Conservation (phyloP, 2,113 vertebrate species). For the Grammomys dolichurus region DNA sequence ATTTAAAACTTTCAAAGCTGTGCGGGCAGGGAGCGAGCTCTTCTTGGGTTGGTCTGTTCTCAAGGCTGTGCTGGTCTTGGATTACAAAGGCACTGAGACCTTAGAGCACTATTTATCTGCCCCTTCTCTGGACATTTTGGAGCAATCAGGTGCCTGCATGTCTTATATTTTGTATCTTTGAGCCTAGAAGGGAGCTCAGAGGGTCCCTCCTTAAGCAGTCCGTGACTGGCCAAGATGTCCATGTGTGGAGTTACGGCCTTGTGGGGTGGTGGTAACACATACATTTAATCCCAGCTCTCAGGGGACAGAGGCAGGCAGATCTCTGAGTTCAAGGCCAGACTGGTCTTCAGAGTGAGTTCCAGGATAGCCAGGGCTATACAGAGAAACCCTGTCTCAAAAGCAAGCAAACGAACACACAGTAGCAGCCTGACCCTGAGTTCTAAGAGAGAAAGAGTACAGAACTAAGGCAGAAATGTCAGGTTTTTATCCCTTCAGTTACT, state of each 20-base stretch:
- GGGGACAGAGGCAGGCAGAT: not conserved
- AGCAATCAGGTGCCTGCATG: too few species aligned
- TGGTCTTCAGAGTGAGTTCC: not conserved
- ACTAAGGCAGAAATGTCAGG: too few species aligned
- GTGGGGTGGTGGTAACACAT: accelerated
- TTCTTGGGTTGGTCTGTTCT: not conserved
- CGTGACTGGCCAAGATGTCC: too few species aligned
- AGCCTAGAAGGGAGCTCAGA: not conserved
- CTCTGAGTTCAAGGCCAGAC: not conserved
- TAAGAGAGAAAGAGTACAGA: not conserved
- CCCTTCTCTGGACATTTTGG: not conserved
- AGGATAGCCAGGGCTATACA: not conserved
- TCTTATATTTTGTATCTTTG: not conserved
- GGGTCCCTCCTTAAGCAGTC: too few species aligned
- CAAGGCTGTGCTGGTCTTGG: not conserved
- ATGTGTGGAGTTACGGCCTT: not conserved
- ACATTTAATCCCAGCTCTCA: not conserved
- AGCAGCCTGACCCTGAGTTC: not conserved
- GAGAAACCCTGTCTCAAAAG: not conserved
- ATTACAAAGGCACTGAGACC: too few species aligned
- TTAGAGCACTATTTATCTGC: too few species aligned
- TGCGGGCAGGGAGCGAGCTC: not conserved
- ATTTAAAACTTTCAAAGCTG: not conserved
- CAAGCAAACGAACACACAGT: too few species aligned
- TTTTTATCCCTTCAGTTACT: not conserved